These are phyloP conservation scores for Prinia subflava DNA, from an alignment of 2,113 vertebrate species.

Conservation along the genomic window DNA sequence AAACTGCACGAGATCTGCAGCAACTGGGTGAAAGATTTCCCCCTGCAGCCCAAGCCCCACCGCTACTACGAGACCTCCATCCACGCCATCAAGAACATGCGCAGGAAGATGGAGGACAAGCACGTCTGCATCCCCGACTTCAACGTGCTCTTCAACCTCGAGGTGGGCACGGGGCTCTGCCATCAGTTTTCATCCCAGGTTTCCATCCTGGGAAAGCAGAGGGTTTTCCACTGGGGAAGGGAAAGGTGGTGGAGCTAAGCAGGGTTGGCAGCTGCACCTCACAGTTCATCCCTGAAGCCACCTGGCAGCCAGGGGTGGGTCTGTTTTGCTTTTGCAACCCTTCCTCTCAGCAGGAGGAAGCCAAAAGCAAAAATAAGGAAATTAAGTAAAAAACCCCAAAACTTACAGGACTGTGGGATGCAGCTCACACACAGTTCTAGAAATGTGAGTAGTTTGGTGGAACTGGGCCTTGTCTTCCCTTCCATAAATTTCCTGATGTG, in stretches of 20 bases:
- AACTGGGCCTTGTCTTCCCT: neutral
- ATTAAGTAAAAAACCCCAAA: neutral
- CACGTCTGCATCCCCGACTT: slow-evolving; percentile 98
- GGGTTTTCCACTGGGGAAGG: neutral
- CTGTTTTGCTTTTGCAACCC: neutral
- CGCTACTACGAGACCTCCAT: slow-evolving; percentile 97
- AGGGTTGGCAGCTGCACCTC: neutral
- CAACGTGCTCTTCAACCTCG: slow-evolving; percentile 94
- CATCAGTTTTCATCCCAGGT: fast-evolving
- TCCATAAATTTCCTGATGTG: neutral
- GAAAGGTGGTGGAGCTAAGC: neutral
- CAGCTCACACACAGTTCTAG: neutral
- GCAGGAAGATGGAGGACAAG: slow-evolving; percentile 98
- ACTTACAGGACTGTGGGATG: neutral
- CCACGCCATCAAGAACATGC: slow-evolving; percentile 99
- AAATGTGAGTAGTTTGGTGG: neutral
- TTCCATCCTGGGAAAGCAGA: neutral
- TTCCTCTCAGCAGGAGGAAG: neutral
- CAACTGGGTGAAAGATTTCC: slow-evolving; percentile 92
- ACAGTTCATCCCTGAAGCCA: neutral
- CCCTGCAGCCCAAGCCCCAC: slow-evolving; percentile 84
- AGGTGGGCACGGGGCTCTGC: slow-evolving; percentile 68
- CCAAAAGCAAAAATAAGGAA: neutral
- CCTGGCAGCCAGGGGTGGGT: neutral
- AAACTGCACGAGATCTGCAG: slow-evolving; percentile 90